Base-by-base conservation (phyloP, 1,140 invertebrate genomes). In the Zaprionus vittiger region DNA sequence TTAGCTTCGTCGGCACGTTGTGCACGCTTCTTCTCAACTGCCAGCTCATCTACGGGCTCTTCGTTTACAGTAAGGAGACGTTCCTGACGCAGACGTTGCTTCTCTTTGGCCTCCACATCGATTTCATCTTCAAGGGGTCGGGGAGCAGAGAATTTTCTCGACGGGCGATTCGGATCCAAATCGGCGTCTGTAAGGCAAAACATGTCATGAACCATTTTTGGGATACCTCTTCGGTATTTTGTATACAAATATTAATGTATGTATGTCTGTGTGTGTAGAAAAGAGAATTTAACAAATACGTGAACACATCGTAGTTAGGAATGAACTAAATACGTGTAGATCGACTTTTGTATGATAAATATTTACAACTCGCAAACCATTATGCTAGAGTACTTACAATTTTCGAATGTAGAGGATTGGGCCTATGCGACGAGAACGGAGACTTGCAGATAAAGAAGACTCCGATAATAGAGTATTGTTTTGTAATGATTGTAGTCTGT, bases 161-260 rank as follows among this genome's bases (percentile, higher is more conserved):
- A 94, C 83, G 95, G 94, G 77, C 95, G 94, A 81, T 94, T 93
- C 56, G 95, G 94, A 57, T 95, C 94, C 92, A 95, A 93, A 84
- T 95, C 94, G 59, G 91, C 73, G 81, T 86, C 91, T 92, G 73
- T 77, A 91, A 91, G 31, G 49, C 28, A 59, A 73, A 47, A 59
- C 66, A 75, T 52, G 57, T 81, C 73, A 78, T 49, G 15, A 69
- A 52, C 55, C 34, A 66, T 28, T 55, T 47, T 49, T 4, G 37
- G 15, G 26, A 65, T 5, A 20, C 4, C 38, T 12, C 6, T 56
- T 28, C 12, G 24, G 24, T 62, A 20, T 24, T 26, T 20, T 31
- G 5, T 5, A 66, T 22, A 34, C 26, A 66, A 52, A 57, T 17
- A 20, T 65, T 38, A 56, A 24, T 55, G 26, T 65, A 12, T 44